Evolutionary conservation across 2,113 vertebrate genomes (phyloP), one percentile per base, ranked within the genome.

Genomic region (Clarias magur): DNA sequence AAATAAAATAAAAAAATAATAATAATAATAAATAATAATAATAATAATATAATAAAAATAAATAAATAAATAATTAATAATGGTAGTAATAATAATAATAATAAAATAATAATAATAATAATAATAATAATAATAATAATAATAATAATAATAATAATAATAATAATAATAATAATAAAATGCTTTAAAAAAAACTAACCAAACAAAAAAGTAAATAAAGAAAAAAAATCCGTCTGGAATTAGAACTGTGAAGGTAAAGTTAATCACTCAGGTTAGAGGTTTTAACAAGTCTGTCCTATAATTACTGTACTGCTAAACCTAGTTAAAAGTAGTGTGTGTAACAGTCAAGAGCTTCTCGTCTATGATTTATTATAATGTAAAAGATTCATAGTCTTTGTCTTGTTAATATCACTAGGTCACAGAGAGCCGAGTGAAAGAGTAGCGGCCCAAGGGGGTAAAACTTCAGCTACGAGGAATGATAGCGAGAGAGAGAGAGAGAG

Each of bases 381-480:
- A 79, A 79, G 53, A 79, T 27, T 57, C 38, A 63, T 62, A 25
- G 19, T 62, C 9, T 38, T 38, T 15, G 2, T 65, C 23, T 48
- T 65, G 23, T 15, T 42, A 60, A 62, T 63, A 42, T 82, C 34
- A 82, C 3, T 53, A 62, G n/a, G 57, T 53, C 30, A 59, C 53
- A 25, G 10, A 59, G 17, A n/a, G 13, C 53, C 15, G 10, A 59
- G 17, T 48, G 13, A 27, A 27, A 30, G 42, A 62, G 62, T 10
- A 62, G 34, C 84, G 53, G 4, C 57, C 73, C 42, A 30, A 78
- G 42, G 73, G 72, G 16, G 3, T 12, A 67, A 19, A 85, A 54
- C 42, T 54, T 53, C n/a, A 85, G 16, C 84, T 78, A 62, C 60
- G 67, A 59, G 62, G 81, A 86, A 81, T n/a, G 34, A 81, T 65